Conservation (phyloP, 53 echinoderm and acorn worm species). For the Temnopleurus reevesii region DNA sequence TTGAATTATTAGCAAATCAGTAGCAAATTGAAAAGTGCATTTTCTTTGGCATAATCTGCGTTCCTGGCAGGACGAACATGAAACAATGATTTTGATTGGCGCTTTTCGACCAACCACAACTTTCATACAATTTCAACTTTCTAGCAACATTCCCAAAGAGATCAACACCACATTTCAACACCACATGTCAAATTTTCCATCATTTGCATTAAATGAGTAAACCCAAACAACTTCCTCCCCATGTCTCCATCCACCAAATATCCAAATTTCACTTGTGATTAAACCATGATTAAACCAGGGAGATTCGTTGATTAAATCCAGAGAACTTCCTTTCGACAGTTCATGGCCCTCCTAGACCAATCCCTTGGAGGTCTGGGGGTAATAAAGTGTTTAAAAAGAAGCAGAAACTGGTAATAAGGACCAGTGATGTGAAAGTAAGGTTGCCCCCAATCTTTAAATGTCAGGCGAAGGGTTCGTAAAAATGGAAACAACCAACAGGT, state of each 20-base stretch:
- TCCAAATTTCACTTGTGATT: background rate
- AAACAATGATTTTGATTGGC: too few species aligned
- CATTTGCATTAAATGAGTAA: too few species aligned
- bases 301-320: slow-evolving; percentile 25
- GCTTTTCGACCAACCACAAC: too few species aligned
- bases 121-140: too few species aligned
- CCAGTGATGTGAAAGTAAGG: slow-evolving; percentile 9
- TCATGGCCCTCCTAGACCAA: background rate
- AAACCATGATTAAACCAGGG: too few species aligned
- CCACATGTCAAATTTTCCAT: too few species aligned
- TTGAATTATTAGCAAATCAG: too few species aligned
- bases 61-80: too few species aligned
- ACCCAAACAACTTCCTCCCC: background rate
- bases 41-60: too few species aligned
- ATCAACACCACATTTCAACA: too few species aligned
- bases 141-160: too few species aligned
- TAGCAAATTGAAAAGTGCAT: too few species aligned
- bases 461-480: background rate
- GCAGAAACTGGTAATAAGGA: slow-evolving; percentile 4
- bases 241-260: background rate
- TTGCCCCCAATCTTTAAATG: slow-evolving; percentile 1
- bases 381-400: background rate
- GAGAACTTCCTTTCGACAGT: slow-evolving; percentile 13
- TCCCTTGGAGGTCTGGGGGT: background rate
- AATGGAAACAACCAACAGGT: background rate